Percentiles rank a stretch among this genome's conserved stretches.
Evolutionary conservation across 2,888 invertebrate species (phyloP).

Genomic region (Drosophila parthenogenetica): DNA sequence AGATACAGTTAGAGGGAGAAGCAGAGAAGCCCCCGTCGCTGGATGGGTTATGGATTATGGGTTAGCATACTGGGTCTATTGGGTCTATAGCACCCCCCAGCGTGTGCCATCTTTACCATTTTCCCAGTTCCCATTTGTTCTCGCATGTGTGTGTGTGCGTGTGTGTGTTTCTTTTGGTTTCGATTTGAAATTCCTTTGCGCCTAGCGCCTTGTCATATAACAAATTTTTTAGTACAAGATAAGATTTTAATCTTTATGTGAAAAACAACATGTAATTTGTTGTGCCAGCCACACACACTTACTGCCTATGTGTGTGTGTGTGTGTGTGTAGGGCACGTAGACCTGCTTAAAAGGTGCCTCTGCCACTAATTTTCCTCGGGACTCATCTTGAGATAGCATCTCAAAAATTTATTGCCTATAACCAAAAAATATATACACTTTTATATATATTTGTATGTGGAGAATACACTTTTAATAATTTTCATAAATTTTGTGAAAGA

Average conservation of each 20-base stretch:
- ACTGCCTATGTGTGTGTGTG: constrained; percentile 27
- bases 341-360: constrained; percentile 45
- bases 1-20: constrained; percentile 7
- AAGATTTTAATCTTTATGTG: constrained; percentile 84
- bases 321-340: constrained; percentile 47
- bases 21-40: constrained; percentile 37
- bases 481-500: constrained; percentile 72
- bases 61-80: neutral
- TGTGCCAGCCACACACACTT: constrained; percentile 44
- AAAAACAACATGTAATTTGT: constrained; percentile 83
- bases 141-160: neutral
- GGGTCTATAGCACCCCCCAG: constrained; percentile 76
- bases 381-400: constrained; percentile 80
- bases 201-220: constrained; percentile 77
- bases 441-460: neutral
- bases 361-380: constrained; percentile 45
- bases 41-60: constrained; percentile 8
- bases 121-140: neutral
- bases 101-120: constrained; percentile 77
- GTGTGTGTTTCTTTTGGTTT: constrained; percentile 20
- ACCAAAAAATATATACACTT: constrained; percentile 62
- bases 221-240: constrained; percentile 81
- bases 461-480: constrained; percentile 77
- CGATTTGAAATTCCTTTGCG: constrained; percentile 69
- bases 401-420: constrained; percentile 81